phyloP scores from a whole-genome alignment of 2,113 vertebrate genomes.

The Semicossyphus pulcher region DNA sequence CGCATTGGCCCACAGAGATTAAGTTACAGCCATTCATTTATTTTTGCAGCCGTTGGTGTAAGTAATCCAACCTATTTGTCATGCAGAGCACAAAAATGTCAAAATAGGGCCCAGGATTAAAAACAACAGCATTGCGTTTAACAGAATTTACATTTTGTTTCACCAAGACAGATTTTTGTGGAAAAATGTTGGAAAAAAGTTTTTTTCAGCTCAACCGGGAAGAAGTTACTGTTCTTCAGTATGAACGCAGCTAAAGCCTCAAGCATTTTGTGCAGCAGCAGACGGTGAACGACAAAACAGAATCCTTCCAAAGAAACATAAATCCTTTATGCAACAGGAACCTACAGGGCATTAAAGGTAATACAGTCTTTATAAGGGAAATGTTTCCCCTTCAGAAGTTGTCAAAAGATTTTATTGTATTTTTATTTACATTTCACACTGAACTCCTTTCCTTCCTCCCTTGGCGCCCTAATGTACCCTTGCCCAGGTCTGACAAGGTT shows the following conservation, averaged over 20 bases:
- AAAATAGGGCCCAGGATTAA: too few relatives aligned
- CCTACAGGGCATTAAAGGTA: not conserved
- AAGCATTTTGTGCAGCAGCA: conserved; percentile 3
- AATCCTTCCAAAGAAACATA: not conserved
- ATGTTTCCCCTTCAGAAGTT: not conserved
- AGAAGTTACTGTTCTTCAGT: too few relatives aligned
- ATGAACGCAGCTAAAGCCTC: not conserved
- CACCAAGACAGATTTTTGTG: too few relatives aligned
- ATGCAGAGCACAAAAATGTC: too few relatives aligned
- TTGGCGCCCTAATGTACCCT: conserved; percentile 77
- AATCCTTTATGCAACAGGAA: conserved; percentile 2
- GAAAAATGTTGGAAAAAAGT: conserved; percentile 1
- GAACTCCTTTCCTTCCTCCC: not conserved
- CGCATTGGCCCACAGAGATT: too few relatives aligned
- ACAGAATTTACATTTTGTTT: too few relatives aligned
- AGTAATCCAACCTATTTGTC: too few relatives aligned
- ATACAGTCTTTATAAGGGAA: not conserved
- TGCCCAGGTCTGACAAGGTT: conserved; percentile 86
- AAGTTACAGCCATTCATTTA: too few relatives aligned
- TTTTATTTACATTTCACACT: conserved; percentile 27
- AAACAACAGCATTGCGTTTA: too few relatives aligned
- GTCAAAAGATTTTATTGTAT: conserved; percentile 9
- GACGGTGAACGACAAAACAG: conserved; percentile 38
- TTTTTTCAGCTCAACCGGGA: too few relatives aligned
- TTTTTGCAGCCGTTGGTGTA: too few relatives aligned